These are phyloP conservation scores for Amblyopsis rosae DNA, from an alignment of 2,113 vertebrate species.

Conservation along the genomic window DNA sequence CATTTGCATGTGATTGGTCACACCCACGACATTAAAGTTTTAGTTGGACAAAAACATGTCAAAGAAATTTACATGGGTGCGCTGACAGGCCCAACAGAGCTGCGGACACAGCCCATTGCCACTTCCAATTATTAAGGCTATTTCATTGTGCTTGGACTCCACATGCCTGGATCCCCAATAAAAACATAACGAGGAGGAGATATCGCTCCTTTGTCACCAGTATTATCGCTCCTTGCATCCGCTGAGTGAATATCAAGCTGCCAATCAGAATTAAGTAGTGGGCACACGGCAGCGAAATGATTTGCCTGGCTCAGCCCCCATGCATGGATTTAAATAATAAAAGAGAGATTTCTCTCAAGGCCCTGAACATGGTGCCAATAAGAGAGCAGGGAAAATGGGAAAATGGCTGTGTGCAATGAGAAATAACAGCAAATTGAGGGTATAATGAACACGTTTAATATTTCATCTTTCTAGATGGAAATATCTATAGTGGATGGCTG, in stretches of 20 bases:
- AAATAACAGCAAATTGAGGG: conserved; percentile 83
- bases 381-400: conserved; percentile 74
- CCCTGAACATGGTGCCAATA: conserved; percentile 75
- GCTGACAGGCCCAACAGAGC: conserved; percentile 87
- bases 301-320: conserved; percentile 75
- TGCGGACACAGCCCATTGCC: conserved; percentile 79
- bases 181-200: conserved; percentile 83
- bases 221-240: conserved; percentile 78
- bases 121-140: conserved; percentile 84
- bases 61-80: conserved; percentile 94
- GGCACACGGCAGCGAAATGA: conserved; percentile 72
- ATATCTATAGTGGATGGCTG: conserved; percentile 68
- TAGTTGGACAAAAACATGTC: conserved; percentile 97
- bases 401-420: conserved; percentile 75
- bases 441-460: conserved; percentile 85
- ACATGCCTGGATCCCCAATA: conserved; percentile 84
- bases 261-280: conserved; percentile 81
- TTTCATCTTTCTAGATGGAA: conserved; percentile 80
- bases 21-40: conserved; percentile 94
- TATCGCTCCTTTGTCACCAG: conserved; percentile 75
- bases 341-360: conserved; percentile 82
- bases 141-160: conserved; percentile 85
- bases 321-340: conserved; percentile 85
- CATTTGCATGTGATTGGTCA: conserved; percentile 98
- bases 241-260: conserved; percentile 76